Conservation (phyloP, 2,113 vertebrate genomes). For the Progne subis region DNA sequence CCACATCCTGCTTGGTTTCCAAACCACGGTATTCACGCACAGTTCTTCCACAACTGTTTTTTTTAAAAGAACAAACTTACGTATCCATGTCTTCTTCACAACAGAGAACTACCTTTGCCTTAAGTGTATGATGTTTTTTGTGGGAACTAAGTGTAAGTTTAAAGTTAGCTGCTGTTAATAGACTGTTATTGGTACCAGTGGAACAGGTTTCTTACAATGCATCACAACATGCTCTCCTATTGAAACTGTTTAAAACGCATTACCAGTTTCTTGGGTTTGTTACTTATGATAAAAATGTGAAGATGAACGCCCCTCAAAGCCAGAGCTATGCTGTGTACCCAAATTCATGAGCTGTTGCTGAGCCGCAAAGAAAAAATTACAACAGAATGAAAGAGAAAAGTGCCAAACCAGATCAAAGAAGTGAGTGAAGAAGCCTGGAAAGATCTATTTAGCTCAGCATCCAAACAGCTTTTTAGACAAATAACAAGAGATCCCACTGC, state of each 20-base stretch:
- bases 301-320: neutral
- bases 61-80: neutral
- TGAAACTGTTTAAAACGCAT: neutral
- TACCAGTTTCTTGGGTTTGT: neutral
- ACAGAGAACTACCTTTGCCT: neutral
- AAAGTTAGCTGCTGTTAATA: neutral
- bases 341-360: neutral
- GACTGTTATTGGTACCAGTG: neutral
- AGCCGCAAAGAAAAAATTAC: neutral
- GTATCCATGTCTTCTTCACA: neutral
- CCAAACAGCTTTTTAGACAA: neutral
- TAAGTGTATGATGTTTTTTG: neutral
- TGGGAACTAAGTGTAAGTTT: neutral
- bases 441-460: neutral
- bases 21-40: neutral
- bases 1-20: neutral
- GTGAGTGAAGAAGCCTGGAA: neutral
- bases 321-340: neutral
- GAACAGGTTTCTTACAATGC: neutral
- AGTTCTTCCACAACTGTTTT: neutral
- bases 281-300: neutral
- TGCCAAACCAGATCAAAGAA: conserved; percentile 21
- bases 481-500: neutral
- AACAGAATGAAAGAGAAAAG: neutral
- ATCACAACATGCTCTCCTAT: neutral